phyloP scores from a whole-genome alignment of 2,888 invertebrate genomes.

The Falcaria lacertinaria region DNA sequence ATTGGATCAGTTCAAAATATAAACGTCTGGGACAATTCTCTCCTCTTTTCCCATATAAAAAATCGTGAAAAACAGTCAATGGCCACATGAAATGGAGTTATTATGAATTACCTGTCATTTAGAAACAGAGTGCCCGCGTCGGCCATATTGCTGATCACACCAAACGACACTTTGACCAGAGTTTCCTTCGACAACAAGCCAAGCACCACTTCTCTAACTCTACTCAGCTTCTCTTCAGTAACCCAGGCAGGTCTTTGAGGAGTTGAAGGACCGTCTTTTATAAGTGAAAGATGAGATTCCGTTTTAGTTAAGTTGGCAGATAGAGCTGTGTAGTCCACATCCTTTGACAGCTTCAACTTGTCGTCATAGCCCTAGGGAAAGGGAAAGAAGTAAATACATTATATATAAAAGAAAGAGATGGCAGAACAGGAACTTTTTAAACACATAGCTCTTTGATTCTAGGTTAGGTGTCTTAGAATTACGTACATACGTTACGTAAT shows the following conservation, averaged over 20 bases:
- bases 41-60: too few species aligned
- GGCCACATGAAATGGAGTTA: neutral
- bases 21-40: too few species aligned
- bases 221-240: constrained; percentile 44
- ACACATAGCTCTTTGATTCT: too few species aligned
- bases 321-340: constrained; percentile 45
- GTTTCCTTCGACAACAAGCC: constrained; percentile 50
- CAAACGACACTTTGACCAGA: constrained; percentile 56
- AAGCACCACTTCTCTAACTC: constrained; percentile 32
- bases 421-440: too few species aligned
- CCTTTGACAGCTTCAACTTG: constrained; percentile 38
- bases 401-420: neutral
- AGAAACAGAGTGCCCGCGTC: constrained; percentile 66
- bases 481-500: too few species aligned
- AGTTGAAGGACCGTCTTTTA: constrained; percentile 37
- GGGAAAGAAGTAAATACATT: constrained; percentile 11
- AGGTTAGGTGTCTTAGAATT: too few species aligned
- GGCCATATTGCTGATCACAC: constrained; percentile 51
- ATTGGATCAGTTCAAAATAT: too few species aligned
- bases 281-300: constrained; percentile 34
- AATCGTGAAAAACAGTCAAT: too few species aligned
- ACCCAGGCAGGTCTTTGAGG: constrained; percentile 56
- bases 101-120: constrained; percentile 53
- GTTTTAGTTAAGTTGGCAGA: constrained; percentile 35
- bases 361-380: constrained; percentile 51